Percentiles rank a stretch among this genome's conserved stretches.
phyloP scores from a whole-genome alignment of 2,888 invertebrate genomes.

The Metallyticus violacea region DNA sequence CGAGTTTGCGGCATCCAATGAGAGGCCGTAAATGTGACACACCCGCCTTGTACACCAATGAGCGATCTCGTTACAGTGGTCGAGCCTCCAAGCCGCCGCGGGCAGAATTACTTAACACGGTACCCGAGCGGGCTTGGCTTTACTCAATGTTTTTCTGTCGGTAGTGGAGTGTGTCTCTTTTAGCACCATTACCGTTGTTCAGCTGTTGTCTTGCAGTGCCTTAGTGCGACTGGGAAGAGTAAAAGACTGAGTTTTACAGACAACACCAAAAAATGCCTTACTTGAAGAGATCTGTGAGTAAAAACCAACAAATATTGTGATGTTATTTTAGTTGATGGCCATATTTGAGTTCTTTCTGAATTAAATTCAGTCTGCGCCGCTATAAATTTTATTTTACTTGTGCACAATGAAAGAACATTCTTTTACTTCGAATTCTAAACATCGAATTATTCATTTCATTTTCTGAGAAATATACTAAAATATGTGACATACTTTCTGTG shows the following conservation, averaged over 20 bases:
- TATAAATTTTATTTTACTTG: no score
- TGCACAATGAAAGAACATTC: no score
- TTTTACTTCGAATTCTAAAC: no score
- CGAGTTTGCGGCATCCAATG: neutral
- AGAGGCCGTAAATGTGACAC: neutral
- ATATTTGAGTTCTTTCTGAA: no score
- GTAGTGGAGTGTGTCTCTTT: neutral
- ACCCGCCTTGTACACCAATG: neutral
- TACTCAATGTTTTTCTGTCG: neutral
- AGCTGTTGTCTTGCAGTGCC: neutral
- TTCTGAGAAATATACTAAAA: no score
- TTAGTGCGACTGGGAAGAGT: neutral
- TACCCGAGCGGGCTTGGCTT: neutral
- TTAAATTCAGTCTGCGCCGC: no score
- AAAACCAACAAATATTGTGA: no score
- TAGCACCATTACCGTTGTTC: neutral
- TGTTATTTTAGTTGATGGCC: no score
- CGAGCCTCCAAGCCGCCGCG: neutral
- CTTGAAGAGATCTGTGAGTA: neutral
- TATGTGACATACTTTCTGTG: no score
- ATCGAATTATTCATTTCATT: no score
- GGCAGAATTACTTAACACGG: neutral
- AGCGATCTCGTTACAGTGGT: neutral
- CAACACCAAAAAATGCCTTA: neutral
- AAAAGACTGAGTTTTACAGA: neutral